A percentile compares a stretch with the other conserved stretches of the same genome.
phyloP scores from a whole-genome alignment of 2,797 vertebrate species.

The Micromesistius poutassou region DNA sequence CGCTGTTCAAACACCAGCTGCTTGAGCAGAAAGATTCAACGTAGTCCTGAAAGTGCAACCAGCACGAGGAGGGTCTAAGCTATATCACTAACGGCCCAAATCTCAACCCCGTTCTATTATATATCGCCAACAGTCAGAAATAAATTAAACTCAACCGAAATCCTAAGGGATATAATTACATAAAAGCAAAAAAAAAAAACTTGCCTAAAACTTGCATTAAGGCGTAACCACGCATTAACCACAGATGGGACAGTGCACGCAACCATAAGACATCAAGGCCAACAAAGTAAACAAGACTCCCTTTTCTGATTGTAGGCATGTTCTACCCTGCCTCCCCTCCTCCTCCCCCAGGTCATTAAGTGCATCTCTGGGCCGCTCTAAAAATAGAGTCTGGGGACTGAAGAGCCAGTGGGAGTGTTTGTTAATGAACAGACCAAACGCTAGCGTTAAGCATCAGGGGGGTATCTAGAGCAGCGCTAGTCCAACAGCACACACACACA shows the following conservation, averaged over 20 bases:
- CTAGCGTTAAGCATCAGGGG: slow-evolving; percentile 62
- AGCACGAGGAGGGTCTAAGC: slow-evolving; percentile 20
- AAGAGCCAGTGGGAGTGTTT: slow-evolving; percentile 67
- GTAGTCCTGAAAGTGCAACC: slow-evolving; percentile 43
- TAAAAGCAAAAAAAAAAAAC: slow-evolving; percentile 13
- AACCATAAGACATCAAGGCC: slow-evolving; percentile 29
- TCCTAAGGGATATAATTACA: slow-evolving; percentile 9
- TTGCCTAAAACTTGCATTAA: slow-evolving; percentile 11
- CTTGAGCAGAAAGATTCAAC: slow-evolving; percentile 58
- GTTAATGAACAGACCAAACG: slow-evolving; percentile 67
- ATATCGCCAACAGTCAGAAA: slow-evolving; percentile 8
- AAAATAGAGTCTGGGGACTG: slow-evolving; percentile 71
- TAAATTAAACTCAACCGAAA: background rate
- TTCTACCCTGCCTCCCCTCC: slow-evolving; percentile 5
- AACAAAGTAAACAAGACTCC: slow-evolving; percentile 59
- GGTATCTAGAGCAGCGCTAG: background rate
- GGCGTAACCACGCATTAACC: slow-evolving; percentile 14
- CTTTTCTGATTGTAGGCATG: slow-evolving; percentile 55
- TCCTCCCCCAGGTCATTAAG: slow-evolving; percentile 63
- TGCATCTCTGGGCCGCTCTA: slow-evolving; percentile 69
- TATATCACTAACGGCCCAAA: slow-evolving; percentile 8
- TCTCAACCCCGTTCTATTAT: background rate
- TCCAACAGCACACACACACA: slow-evolving; percentile 9
- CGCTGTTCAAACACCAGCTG: slow-evolving; percentile 69
- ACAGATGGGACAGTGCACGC: slow-evolving; percentile 26